These are phyloP conservation scores for Meteorus cinctellus DNA, from an alignment of 2,888 invertebrate species.

Conservation along the genomic window DNA sequence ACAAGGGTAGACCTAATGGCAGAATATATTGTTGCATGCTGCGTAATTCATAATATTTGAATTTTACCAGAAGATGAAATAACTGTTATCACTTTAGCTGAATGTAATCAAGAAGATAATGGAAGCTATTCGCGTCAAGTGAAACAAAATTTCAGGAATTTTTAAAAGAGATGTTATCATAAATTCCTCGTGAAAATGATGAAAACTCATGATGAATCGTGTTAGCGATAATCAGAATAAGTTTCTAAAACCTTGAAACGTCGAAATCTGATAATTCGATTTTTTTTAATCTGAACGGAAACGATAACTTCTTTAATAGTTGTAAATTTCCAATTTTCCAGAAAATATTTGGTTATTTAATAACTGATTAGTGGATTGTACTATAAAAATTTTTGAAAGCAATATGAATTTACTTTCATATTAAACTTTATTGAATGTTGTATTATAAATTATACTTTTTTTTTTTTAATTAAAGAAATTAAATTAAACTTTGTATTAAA, in stretches of 20 bases:
- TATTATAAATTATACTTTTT: too few species aligned
- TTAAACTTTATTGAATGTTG: too few species aligned
- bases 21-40: constrained; percentile 55
- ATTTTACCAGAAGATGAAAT: background rate
- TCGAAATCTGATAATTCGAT: background rate
- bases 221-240: too few species aligned
- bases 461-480: too few species aligned
- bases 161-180: constrained; percentile 7
- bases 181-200: constrained; percentile 2
- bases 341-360: too few species aligned
- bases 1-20: constrained; percentile 53
- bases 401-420: too few species aligned
- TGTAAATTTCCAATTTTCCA: background rate
- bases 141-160: background rate
- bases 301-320: background rate
- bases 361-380: too few species aligned
- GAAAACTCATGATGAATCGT: too few species aligned
- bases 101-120: background rate
- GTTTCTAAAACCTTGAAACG: too few species aligned
- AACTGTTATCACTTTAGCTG: background rate
- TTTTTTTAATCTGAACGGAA: too few species aligned
- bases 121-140: background rate
- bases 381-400: too few species aligned
- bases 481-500: too few species aligned
- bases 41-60: constrained; percentile 55